Evolutionary conservation across 2,888 invertebrate species (phyloP).

Genomic region (Bembecia ichneumoniformis): DNA sequence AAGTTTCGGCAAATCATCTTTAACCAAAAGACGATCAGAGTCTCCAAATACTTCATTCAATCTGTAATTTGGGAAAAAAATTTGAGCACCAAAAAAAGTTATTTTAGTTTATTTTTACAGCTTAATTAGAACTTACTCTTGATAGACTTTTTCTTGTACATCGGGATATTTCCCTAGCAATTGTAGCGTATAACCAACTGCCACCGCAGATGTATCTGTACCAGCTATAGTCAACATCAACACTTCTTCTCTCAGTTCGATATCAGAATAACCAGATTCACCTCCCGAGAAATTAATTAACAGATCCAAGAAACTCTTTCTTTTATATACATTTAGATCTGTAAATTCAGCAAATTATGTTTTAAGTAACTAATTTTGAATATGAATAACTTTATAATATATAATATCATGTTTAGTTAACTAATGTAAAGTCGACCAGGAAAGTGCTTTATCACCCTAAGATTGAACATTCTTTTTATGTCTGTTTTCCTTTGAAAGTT

Average conservation of each 20-base stretch:
- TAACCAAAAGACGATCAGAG: conserved; percentile 38
- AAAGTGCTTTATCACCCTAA: too few relatives aligned
- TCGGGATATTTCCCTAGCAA: conserved; percentile 58
- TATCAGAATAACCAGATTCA: conserved; percentile 60
- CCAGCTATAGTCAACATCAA: conserved; percentile 72
- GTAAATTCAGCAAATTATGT: conserved; percentile 6
- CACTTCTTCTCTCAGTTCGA: conserved; percentile 72
- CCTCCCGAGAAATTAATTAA: conserved; percentile 63
- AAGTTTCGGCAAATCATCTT: conserved; percentile 43
- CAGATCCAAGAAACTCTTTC: conserved; percentile 68
- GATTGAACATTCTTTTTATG: too few relatives aligned
- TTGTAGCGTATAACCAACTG: conserved; percentile 50
- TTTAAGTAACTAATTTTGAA: background rate
- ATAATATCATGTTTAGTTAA: background rate
- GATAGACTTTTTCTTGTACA: conserved; percentile 52
- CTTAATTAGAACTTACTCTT: conserved; percentile 42
- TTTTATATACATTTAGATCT: conserved; percentile 43
- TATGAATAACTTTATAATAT: background rate
- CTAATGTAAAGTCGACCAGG: too few relatives aligned
- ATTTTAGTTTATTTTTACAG: background rate
- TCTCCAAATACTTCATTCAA: conserved; percentile 44
- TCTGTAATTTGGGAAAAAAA: conserved; percentile 19
- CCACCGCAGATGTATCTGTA: conserved; percentile 63
- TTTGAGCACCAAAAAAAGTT: background rate
- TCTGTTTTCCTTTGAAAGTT: too few relatives aligned